Percentiles rank a stretch among this genome's conserved stretches.
Evolutionary conservation across 2,797 vertebrate genomes (phyloP).

Genomic region (Halcyon badia): DNA sequence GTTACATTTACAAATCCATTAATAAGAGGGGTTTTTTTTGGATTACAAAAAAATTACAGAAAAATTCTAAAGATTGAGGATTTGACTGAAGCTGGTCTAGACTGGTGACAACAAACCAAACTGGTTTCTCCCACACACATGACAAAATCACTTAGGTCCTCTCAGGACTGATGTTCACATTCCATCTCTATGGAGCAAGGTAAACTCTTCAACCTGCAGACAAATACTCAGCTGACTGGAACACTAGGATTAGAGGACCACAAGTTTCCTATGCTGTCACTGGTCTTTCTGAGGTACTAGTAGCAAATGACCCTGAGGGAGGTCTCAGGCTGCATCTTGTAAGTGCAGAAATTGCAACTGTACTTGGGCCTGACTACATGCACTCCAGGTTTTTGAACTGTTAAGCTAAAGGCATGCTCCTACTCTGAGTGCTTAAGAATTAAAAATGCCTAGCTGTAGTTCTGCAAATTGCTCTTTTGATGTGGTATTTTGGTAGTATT

Average conservation of each 20-base stretch:
- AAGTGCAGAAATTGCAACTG: not conserved
- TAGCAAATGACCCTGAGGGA: not conserved
- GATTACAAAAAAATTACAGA: not conserved
- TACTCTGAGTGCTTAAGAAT: not conserved
- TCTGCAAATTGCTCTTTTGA: not conserved
- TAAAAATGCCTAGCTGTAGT: not conserved
- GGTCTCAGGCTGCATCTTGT: not conserved
- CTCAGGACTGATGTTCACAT: not conserved
- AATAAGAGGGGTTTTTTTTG: not conserved
- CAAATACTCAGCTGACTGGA: rapidly evolving
- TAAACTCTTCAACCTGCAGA: not conserved
- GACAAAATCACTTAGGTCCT: not conserved
- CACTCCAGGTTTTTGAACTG: not conserved
- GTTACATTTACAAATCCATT: not conserved
- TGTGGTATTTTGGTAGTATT: not conserved
- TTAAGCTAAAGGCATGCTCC: not conserved
- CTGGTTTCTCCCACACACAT: not conserved
- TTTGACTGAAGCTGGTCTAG: not conserved
- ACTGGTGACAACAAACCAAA: not conserved
- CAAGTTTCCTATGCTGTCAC: not conserved
- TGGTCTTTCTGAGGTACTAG: not conserved
- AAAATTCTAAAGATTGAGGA: not conserved
- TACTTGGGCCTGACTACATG: not conserved
- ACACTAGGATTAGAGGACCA: not conserved
- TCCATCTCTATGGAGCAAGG: not conserved